These are phyloP conservation scores for Streptopelia turtur DNA, from an alignment of 2,797 vertebrate species.

Conservation along the genomic window DNA sequence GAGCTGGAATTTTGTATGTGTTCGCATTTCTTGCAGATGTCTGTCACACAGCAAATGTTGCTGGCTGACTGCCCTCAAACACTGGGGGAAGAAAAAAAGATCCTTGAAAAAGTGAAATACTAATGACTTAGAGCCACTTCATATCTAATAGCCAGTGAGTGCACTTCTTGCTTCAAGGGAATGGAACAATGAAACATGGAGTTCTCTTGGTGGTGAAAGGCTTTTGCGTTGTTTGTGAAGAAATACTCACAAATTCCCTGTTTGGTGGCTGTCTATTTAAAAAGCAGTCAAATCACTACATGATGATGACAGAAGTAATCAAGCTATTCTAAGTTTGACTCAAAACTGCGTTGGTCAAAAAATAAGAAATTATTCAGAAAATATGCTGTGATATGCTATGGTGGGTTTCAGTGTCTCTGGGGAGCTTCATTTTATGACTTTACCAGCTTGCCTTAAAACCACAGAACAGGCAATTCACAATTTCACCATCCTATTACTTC, in stretches of 20 bases:
- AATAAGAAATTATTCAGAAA: constrained; percentile 8
- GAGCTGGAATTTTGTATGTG: constrained; percentile 9
- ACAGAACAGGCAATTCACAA: background rate
- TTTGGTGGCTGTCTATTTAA: background rate
- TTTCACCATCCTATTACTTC: background rate
- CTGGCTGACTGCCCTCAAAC: constrained; percentile 18
- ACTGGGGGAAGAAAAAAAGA: background rate
- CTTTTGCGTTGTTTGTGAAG: background rate
- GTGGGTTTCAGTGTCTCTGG: background rate
- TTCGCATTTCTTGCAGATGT: constrained; percentile 1
- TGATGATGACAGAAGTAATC: background rate
- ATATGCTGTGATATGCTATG: background rate
- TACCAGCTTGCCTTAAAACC: constrained; percentile 25
- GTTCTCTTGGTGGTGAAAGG: background rate
- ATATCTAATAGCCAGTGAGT: background rate
- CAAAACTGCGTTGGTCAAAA: background rate
- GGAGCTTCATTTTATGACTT: constrained; percentile 10
- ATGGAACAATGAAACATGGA: background rate
- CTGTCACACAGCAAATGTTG: constrained; percentile 17
- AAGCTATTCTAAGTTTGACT: background rate
- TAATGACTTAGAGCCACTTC: constrained; percentile 34
- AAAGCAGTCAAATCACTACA: background rate
- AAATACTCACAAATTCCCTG: background rate
- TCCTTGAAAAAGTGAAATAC: constrained; percentile 14
- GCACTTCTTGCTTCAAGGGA: background rate